Percentiles rank a stretch among this genome's conserved stretches.
These are phyloP conservation scores for Variabilichromis moorii DNA, from an alignment of 2,113 vertebrate species.

Conservation along the genomic window DNA sequence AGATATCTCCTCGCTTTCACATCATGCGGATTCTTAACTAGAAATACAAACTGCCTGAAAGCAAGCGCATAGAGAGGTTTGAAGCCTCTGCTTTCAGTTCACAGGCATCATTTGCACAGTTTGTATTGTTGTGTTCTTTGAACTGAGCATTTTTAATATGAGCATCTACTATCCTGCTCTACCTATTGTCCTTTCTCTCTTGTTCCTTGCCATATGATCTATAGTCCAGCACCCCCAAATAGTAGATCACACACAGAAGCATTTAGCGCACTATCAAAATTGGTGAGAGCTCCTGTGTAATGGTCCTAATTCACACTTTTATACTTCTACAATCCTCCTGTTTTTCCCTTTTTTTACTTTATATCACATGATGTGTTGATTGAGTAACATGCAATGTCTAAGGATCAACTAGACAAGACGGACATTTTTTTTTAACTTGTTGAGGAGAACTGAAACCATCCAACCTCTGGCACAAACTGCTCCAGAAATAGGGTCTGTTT, in stretches of 20 bases:
- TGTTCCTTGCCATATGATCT: neutral
- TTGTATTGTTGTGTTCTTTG: neutral
- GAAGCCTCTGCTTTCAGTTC: neutral
- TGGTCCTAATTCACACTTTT: neutral
- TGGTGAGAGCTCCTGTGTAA: neutral
- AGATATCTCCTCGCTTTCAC: neutral
- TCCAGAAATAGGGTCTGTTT: conserved; percentile 66
- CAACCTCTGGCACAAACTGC: conserved; percentile 38
- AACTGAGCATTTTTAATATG: neutral
- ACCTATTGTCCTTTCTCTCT: neutral
- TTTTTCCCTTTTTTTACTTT: neutral
- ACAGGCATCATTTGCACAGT: neutral
- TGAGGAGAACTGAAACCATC: conserved; percentile 31
- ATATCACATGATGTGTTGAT: conserved; percentile 1
- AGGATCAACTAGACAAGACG: neutral
- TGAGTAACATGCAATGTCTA: neutral
- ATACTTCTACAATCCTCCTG: neutral
- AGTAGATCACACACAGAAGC: neutral
- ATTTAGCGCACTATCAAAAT: neutral
- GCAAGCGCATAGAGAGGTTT: neutral
- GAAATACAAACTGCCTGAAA: neutral
- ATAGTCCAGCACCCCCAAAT: neutral
- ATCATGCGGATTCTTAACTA: neutral
- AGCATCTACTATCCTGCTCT: neutral
- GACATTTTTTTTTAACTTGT: conserved; percentile 25